A percentile compares a stretch with the other conserved stretches of the same genome.
phyloP scores from a whole-genome alignment of 2,113 vertebrate genomes.

The Origma solitaria region DNA sequence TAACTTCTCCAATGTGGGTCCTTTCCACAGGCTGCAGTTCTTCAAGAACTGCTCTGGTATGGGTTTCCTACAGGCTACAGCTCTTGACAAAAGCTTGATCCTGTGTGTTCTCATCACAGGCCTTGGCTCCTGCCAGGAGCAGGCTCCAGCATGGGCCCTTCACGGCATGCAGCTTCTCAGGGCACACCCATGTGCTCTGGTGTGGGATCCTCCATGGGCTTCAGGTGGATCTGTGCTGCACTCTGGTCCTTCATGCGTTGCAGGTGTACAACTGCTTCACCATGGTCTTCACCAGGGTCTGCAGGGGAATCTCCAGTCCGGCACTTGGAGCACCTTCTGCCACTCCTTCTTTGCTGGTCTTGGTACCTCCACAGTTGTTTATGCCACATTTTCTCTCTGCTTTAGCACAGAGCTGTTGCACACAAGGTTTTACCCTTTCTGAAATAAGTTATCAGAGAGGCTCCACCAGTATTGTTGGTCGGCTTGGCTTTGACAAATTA shows the following conservation, averaged over 20 bases:
- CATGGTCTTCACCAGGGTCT: no score
- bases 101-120: neutral
- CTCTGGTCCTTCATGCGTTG: neutral
- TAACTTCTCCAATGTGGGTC: neutral
- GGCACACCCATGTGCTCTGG: neutral
- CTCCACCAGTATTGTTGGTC: neutral
- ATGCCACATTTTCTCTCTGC: neutral
- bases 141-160: neutral
- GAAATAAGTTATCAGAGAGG: neutral
- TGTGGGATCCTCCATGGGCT: fast-evolving
- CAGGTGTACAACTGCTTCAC: neutral
- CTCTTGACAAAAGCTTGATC: neutral
- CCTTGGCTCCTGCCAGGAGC: neutral
- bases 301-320: neutral
- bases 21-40: neutral
- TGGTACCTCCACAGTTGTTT: neutral
- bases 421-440: neutral
- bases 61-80: no score
- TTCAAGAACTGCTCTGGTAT: neutral
- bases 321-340: neutral
- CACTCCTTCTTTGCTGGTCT: neutral
- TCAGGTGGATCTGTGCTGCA: neutral
- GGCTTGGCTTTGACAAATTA: neutral
- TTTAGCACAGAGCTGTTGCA: neutral
- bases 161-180: no score